Conservation (phyloP, 1,140 invertebrate genomes). For the Drosophila setifemur region DNA sequence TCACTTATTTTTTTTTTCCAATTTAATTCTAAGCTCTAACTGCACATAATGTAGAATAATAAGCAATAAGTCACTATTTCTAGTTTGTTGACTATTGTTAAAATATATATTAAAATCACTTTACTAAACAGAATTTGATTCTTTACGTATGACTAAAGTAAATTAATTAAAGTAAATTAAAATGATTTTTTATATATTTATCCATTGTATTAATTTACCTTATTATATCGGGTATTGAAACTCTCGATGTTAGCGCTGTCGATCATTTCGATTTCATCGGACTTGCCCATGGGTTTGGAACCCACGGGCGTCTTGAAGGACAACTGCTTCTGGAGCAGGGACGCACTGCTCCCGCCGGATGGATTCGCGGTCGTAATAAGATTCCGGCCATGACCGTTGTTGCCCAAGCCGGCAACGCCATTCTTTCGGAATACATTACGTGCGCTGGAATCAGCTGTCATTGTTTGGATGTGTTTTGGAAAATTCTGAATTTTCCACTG, state of each 20-base stretch:
- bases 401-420: conserved; percentile 44
- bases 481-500: conserved; percentile 15
- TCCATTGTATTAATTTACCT: conserved; percentile 42
- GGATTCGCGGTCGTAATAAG: conserved; percentile 70
- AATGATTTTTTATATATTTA: too few relatives aligned
- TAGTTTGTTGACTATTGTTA: too few relatives aligned
- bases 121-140: too few relatives aligned
- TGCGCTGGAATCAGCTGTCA: conserved; percentile 63
- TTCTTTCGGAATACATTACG: conserved; percentile 70
- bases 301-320: conserved; percentile 74
- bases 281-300: conserved; percentile 64
- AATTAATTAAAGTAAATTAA: too few relatives aligned
- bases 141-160: too few relatives aligned
- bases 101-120: too few relatives aligned
- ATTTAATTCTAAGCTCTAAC: too few relatives aligned
- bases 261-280: conserved; percentile 73
- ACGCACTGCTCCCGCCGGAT: conserved; percentile 69
- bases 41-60: too few relatives aligned
- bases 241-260: conserved; percentile 65
- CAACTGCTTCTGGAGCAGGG: conserved; percentile 70
- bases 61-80: too few relatives aligned
- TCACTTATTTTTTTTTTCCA: too few relatives aligned
- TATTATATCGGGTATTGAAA: conserved; percentile 62
- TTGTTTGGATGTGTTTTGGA: conserved; percentile 28
- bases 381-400: conserved; percentile 57